Percentiles rank a stretch among this genome's conserved stretches.
These are phyloP conservation scores for Blastobasis lacticolella DNA, from an alignment of 2,888 invertebrate genomes.

Conservation along the genomic window DNA sequence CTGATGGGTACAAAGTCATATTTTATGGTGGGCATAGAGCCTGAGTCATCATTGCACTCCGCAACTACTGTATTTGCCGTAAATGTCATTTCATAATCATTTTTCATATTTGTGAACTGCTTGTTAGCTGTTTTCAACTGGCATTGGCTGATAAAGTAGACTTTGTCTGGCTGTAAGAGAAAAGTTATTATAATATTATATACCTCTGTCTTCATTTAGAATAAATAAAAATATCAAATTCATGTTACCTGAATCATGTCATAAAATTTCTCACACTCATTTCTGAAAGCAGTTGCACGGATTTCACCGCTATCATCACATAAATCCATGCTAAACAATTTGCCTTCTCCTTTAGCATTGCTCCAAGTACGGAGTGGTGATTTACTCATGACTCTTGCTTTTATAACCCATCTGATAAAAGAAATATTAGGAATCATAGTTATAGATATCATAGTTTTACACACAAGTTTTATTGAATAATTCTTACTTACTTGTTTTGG, in stretches of 20 bases:
- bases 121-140: slow-evolving; percentile 95
- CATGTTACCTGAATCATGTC: slow-evolving; percentile 85
- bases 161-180: slow-evolving; percentile 78
- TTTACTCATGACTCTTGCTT: slow-evolving; percentile 90
- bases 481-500: slow-evolving; percentile 83
- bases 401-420: slow-evolving; percentile 87
- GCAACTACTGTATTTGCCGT: slow-evolving; percentile 80
- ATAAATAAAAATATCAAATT: neutral
- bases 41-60: slow-evolving; percentile 71
- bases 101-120: slow-evolving; percentile 85
- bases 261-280: slow-evolving; percentile 90
- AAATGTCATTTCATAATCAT: slow-evolving; percentile 97
- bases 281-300: slow-evolving; percentile 91
- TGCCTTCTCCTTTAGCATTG: slow-evolving; percentile 94
- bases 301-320: slow-evolving; percentile 96
- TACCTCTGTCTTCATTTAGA: too few relatives aligned
- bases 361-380: slow-evolving; percentile 88
- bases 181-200: neutral
- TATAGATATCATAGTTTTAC: neutral
- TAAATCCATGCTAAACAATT: slow-evolving; percentile 94
- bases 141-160: slow-evolving; percentile 91
- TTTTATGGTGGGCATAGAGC: slow-evolving; percentile 82
- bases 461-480: neutral
- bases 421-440: neutral
- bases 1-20: slow-evolving; percentile 86